Conservation (phyloP, 2,888 invertebrate species). For the Temnothorax unifasciatus region DNA sequence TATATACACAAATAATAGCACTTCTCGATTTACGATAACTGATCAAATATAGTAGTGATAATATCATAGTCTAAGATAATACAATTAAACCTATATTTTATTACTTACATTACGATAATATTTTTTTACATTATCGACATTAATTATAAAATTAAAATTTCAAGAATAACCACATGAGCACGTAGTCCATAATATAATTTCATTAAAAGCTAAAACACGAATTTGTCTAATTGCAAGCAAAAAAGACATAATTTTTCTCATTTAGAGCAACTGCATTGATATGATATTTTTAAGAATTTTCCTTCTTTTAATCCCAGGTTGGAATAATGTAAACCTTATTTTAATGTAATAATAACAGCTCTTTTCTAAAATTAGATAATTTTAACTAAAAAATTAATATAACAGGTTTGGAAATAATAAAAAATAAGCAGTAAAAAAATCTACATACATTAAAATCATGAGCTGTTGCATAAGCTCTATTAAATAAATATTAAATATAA, state of each 20-base stretch:
- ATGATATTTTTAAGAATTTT: conserved; percentile 7
- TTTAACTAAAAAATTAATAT: background rate
- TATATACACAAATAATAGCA: conserved; percentile 48
- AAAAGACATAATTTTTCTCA: background rate
- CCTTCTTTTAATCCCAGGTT: conserved; percentile 22
- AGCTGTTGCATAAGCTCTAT: background rate
- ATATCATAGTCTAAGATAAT: conserved; percentile 32
- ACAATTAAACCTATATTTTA: conserved; percentile 6
- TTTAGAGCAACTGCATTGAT: background rate
- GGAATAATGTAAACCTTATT: conserved; percentile 22
- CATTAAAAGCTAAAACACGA: background rate
- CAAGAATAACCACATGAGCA: no score
- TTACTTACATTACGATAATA: background rate
- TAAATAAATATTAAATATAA: background rate
- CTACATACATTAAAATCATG: background rate
- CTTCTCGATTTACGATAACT: conserved; percentile 31
- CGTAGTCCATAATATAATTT: no score
- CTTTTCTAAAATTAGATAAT: background rate
- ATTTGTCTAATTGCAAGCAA: background rate
- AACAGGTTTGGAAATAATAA: background rate
- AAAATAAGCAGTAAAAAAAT: background rate
- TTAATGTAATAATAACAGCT: background rate
- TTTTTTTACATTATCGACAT: background rate
- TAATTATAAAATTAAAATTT: background rate
- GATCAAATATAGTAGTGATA: conserved; percentile 61